Evolutionary conservation across 2,888 invertebrate genomes (phyloP).

Genomic region (Acronicta psi): DNA sequence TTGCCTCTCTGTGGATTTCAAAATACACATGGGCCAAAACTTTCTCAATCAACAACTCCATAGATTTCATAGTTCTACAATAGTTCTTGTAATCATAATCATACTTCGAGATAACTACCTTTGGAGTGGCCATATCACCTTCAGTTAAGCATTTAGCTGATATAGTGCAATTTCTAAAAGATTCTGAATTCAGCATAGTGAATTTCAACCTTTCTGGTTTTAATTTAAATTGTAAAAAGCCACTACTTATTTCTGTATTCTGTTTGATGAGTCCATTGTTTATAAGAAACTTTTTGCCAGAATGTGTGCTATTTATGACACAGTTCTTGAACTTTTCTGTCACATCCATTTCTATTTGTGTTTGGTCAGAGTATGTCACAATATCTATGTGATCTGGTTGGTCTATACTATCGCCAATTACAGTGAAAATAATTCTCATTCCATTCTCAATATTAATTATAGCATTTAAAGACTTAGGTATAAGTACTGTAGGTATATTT

Average conservation of each 20-base stretch:
- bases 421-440: constrained; percentile 86
- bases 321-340: constrained; percentile 86
- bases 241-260: constrained; percentile 74
- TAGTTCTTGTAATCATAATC: constrained; percentile 81
- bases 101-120: constrained; percentile 63
- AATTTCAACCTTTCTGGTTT: constrained; percentile 83
- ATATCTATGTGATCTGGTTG: constrained; percentile 86
- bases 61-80: constrained; percentile 85
- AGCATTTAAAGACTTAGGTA: constrained; percentile 86
- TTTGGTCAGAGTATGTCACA: constrained; percentile 77
- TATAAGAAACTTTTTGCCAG: constrained; percentile 85
- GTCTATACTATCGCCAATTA: constrained; percentile 73
- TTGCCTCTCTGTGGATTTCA: constrained; percentile 81
- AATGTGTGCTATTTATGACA: constrained; percentile 84
- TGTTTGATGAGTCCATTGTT: constrained; percentile 87
- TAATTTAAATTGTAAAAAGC: constrained; percentile 79
- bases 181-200: constrained; percentile 85
- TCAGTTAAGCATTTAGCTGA: constrained; percentile 75
- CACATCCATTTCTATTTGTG: constrained; percentile 72
- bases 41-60: constrained; percentile 79
- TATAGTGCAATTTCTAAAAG: constrained; percentile 85
- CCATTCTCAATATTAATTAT: constrained; percentile 89
- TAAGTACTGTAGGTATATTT: constrained; percentile 84
- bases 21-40: constrained; percentile 76
- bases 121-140: constrained; percentile 70